Base-by-base conservation (phyloP, 1,140 invertebrate species). In the Drosophila ananassae region DNA sequence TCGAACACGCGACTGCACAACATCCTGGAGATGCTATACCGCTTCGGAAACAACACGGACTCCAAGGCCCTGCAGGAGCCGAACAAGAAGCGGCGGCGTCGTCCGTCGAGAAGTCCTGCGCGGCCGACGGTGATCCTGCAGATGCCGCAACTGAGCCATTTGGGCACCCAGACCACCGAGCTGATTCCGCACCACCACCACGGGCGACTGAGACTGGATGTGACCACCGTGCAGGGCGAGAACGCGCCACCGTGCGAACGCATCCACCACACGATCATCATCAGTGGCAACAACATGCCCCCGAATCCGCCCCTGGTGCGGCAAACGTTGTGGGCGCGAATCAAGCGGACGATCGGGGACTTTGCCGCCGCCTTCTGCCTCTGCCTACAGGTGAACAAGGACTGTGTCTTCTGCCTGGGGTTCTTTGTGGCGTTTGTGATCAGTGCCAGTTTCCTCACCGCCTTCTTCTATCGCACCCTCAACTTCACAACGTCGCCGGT, bases 351-450 rank as follows among this genome's bases (percentile, higher is more conserved):
- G 0, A 13, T 91, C 9, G 39, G 64, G 1, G 85, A 91, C 21
- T 91, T 91, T 51, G 74, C 62, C n/a, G 80, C 64, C 10, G 82
- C 90, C 13, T 50, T 72, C 28, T 91, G 82, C 17, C 37, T 91
- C 1, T 91, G 90, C 22, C 28, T 91, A 46, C 87, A 90, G 53
- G 79, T 91, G 30, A 91, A 91, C 73, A 91, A 82, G 62, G 90
- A 91, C 66, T 91, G 90, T 22, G 57, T 91, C 22, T 91, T 91
- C 48, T 91, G 90, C 41, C 67, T 91, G 34, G 90, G 83, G 25
- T 91, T 91, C 61, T 91, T 91, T 34, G 32, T 89, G 37, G 90
- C 87, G 8, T 91, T 91, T 37, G 83, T 91, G 51, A 75, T 91
- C 17, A 90, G 90, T 47, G 90, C 78, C 50, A 90, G 85, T 32